These are phyloP conservation scores for Sebastes miniatus DNA, from an alignment of 2,797 vertebrate species.

Conservation along the genomic window DNA sequence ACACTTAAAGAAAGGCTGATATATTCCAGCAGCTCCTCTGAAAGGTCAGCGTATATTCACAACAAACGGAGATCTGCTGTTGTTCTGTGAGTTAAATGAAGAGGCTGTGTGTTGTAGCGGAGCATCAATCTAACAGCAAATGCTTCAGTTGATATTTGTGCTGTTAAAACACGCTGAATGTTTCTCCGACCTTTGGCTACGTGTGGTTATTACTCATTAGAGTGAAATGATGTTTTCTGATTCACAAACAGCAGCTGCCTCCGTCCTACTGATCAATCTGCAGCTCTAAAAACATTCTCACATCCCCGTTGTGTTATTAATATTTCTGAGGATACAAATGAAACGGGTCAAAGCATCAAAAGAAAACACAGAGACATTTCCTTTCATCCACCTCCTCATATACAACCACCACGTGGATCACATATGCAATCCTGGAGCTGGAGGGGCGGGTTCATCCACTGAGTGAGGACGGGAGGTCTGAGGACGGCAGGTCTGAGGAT, in stretches of 20 bases:
- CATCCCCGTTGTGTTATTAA: slow-evolving; percentile 55
- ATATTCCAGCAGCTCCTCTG: not conserved
- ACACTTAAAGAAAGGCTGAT: not conserved
- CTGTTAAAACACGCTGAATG: slow-evolving; percentile 46
- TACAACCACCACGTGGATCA: not conserved
- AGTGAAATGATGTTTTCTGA: slow-evolving; percentile 52
- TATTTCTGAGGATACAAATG: slow-evolving; percentile 59
- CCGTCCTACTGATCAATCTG: slow-evolving; percentile 48
- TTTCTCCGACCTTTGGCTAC: slow-evolving; percentile 55
- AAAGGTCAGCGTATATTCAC: slow-evolving; percentile 42
- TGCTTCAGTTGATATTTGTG: slow-evolving; percentile 30
- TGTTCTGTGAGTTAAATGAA: slow-evolving; percentile 28
- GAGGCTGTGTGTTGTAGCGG: slow-evolving; percentile 18
- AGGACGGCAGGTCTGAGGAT: no score
- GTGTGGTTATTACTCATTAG: slow-evolving; percentile 53
- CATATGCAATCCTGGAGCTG: no score
- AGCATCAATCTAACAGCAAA: not conserved
- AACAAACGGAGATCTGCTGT: slow-evolving; percentile 22
- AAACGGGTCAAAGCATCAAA: slow-evolving; percentile 40
- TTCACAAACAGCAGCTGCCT: slow-evolving; percentile 46
- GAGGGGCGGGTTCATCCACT: no score
- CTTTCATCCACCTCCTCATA: slow-evolving; percentile 35
- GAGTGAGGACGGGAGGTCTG: no score
- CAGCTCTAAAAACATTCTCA: slow-evolving; percentile 27
- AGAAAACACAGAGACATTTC: slow-evolving; percentile 31